Percentiles rank a stretch among this genome's conserved stretches.
phyloP scores from a whole-genome alignment of 2,888 invertebrate species.

The Liposcelis brunnea region DNA sequence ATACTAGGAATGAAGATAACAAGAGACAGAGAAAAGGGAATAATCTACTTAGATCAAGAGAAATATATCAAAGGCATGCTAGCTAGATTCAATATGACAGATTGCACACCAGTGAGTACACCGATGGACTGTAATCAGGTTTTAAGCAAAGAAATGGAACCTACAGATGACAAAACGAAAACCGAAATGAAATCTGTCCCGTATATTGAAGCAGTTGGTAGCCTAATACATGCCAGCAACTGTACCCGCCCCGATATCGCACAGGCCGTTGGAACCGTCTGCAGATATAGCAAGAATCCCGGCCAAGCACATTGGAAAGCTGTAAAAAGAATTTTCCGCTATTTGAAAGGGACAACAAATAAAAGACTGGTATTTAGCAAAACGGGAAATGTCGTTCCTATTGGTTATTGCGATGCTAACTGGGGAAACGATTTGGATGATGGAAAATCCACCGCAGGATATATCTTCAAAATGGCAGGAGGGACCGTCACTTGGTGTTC shows the following conservation, averaged over 20 bases:
- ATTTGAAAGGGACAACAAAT: background rate
- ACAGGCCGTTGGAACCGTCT: background rate
- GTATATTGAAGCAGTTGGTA: background rate
- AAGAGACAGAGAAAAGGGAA: background rate
- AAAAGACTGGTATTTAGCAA: background rate
- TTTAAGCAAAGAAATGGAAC: constrained; percentile 1
- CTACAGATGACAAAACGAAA: no score
- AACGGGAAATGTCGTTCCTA: background rate
- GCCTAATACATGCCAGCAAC: background rate
- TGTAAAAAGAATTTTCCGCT: background rate
- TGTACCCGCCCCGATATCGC: background rate
- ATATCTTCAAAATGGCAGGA: background rate
- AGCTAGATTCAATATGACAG: constrained; percentile 1
- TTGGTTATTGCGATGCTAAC: background rate
- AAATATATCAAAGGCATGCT: background rate
- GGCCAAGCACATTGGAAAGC: background rate
- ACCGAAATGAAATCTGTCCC: background rate
- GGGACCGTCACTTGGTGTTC: background rate
- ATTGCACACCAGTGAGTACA: background rate
- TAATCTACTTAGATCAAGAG: background rate
- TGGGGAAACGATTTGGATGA: background rate
- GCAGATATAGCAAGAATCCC: background rate
- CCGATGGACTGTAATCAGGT: background rate
- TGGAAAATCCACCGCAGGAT: background rate
- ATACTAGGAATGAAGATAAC: constrained; percentile 1